Evolutionary conservation across 2,797 vertebrate genomes (phyloP).

Genomic region (Psittacula echo): DNA sequence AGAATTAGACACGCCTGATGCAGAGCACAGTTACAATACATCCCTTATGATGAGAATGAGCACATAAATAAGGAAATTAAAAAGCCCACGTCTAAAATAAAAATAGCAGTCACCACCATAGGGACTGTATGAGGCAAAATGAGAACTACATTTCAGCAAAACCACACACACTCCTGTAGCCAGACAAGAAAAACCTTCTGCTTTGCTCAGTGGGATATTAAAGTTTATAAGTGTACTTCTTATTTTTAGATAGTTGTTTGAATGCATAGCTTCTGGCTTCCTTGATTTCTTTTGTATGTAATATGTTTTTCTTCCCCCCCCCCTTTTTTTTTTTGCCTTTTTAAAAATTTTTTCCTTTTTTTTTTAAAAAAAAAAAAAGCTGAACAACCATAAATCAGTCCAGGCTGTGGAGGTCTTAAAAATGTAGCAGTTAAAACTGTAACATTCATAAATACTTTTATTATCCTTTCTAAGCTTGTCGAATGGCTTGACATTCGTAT

Average conservation of each 20-base stretch:
- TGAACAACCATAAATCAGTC: conserved; percentile 31
- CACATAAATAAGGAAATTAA: conserved; percentile 47
- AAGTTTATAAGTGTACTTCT: conserved; percentile 43
- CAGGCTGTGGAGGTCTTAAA: conserved; percentile 12
- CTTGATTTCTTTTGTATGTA: conserved; percentile 45
- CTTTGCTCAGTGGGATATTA: conserved; percentile 31
- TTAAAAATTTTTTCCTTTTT: background rate
- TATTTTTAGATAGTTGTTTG: conserved; percentile 57
- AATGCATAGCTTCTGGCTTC: conserved; percentile 39
- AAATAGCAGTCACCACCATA: conserved; percentile 1
- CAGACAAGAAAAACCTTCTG: conserved; percentile 35
- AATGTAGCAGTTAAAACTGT: background rate
- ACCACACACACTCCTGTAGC: background rate
- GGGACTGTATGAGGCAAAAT: background rate
- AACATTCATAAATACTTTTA: conserved; percentile 57
- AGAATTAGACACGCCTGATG: background rate
- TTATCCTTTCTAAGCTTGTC: conserved; percentile 35
- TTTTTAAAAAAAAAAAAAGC: background rate
- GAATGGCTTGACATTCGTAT: conserved; percentile 9
- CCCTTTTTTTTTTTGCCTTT: background rate
- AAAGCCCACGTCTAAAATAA: conserved; percentile 8
- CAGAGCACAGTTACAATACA: conserved; percentile 1
- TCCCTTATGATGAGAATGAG: conserved; percentile 2
- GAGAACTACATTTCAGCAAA: conserved; percentile 47
- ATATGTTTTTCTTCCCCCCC: background rate